A percentile compares a stretch with the other conserved stretches of the same genome.
These are phyloP conservation scores for Cyprinodon brontotheroides DNA, from an alignment of 2,113 vertebrate species.

Conservation along the genomic window DNA sequence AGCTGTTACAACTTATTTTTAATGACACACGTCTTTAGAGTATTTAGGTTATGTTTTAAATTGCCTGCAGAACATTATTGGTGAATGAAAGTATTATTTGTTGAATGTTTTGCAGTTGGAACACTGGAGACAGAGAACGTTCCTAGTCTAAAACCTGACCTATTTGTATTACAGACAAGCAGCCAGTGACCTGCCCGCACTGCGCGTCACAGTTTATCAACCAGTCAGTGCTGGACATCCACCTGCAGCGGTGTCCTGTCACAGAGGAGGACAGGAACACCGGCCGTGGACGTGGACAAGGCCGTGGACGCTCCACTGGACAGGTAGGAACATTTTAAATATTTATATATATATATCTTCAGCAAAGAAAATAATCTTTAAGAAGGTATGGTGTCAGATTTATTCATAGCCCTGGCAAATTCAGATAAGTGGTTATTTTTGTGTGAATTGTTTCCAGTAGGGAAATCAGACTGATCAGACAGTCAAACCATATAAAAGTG, in stretches of 20 bases:
- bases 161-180: constrained; percentile 73
- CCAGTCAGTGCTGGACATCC: constrained; percentile 82
- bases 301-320: constrained; percentile 77
- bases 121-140: background rate
- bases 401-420: background rate
- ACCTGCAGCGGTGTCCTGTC: constrained; percentile 82
- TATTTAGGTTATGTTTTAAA: background rate
- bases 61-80: background rate
- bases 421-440: background rate
- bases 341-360: background rate
- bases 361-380: background rate
- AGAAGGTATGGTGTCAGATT: background rate
- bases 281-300: constrained; percentile 76
- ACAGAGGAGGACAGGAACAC: constrained; percentile 72
- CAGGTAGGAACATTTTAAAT: constrained; percentile 58
- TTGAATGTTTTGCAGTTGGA: background rate
- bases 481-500: no score
- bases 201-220: constrained; percentile 86
- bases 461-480: no score
- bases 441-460: background rate
- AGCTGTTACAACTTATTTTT: constrained; percentile 1
- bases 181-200: constrained; percentile 83
- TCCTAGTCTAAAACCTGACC: constrained; percentile 14
- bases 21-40: background rate
- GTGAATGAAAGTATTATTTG: constrained; percentile 3